Conservation (phyloP, 2,888 invertebrate species). For the Lottia scabra region DNA sequence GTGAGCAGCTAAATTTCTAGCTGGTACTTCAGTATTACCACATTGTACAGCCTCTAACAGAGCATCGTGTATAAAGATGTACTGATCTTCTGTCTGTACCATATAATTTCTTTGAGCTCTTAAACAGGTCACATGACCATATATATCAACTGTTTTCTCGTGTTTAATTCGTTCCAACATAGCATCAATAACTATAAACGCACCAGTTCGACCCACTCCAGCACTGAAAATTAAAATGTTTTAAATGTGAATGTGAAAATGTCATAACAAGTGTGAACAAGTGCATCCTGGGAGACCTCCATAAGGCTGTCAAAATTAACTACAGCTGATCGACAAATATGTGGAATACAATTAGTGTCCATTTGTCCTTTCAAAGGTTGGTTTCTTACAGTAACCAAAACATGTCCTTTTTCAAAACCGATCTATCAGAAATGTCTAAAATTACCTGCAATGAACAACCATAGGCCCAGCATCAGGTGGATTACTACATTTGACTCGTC, state of each 20-base stretch:
- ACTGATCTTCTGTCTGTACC: constrained; percentile 98
- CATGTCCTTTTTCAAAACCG: no score
- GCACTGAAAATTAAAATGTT: constrained; percentile 71
- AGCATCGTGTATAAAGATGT: constrained; percentile 99
- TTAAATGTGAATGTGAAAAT: no score
- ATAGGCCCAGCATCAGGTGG: constrained; percentile 94
- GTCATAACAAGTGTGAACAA: no score
- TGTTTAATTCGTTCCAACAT: constrained; percentile 97
- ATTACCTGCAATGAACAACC: constrained; percentile 86
- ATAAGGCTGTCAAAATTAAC: no score
- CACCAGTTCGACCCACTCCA: constrained; percentile 93
- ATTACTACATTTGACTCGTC: constrained; percentile 82
- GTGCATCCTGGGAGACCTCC: no score
- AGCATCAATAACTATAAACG: constrained; percentile 98
- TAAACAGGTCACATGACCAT: constrained; percentile 97
- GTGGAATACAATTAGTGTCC: no score
- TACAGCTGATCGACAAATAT: no score
- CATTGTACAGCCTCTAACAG: constrained; percentile 95
- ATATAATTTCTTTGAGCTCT: constrained; percentile 99
- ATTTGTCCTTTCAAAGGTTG: no score
- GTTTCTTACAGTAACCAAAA: no score
- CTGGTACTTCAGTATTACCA: constrained; percentile 96
- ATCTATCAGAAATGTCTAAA: no score
- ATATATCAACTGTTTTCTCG: constrained; percentile 98
- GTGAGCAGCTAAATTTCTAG: constrained; percentile 92